Evolutionary conservation across 2,797 vertebrate species (phyloP).

Genomic region (Peromyscus nudipes): DNA sequence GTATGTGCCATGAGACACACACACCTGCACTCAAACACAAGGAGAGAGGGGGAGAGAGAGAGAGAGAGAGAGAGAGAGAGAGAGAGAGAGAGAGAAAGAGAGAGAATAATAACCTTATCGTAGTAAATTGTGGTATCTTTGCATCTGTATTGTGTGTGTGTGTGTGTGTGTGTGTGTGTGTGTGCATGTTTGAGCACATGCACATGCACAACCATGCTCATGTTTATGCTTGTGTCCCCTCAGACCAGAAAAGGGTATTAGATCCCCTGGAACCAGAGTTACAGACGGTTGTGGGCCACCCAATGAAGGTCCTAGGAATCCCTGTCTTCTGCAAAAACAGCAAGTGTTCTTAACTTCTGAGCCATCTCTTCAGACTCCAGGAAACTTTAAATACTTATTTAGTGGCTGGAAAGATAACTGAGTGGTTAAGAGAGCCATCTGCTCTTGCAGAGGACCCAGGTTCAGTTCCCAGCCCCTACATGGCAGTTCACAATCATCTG

Average conservation of each 20-base stretch:
- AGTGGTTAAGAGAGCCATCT: background rate
- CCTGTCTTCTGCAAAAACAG: background rate
- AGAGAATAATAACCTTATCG: background rate
- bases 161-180: too few relatives aligned
- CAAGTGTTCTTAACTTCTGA: background rate
- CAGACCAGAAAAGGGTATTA: background rate
- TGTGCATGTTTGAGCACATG: background rate
- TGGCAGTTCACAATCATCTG: background rate
- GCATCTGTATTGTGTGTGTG: background rate
- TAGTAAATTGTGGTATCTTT: slow-evolving; percentile 14
- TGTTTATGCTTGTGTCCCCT: background rate
- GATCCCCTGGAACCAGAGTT: background rate
- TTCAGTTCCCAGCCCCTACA: background rate
- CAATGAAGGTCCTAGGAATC: background rate
- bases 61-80: too few relatives aligned
- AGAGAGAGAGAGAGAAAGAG: too few relatives aligned
- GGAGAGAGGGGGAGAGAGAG: too few relatives aligned
- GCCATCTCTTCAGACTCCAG: background rate
- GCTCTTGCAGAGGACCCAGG: background rate
- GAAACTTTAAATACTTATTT: background rate
- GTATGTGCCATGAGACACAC: background rate
- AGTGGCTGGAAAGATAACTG: background rate
- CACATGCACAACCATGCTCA: background rate
- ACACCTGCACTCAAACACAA: background rate
- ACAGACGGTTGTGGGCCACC: background rate